Base-by-base conservation (phyloP, 2,797 vertebrate species). In the Halcyon smyrnensis region DNA sequence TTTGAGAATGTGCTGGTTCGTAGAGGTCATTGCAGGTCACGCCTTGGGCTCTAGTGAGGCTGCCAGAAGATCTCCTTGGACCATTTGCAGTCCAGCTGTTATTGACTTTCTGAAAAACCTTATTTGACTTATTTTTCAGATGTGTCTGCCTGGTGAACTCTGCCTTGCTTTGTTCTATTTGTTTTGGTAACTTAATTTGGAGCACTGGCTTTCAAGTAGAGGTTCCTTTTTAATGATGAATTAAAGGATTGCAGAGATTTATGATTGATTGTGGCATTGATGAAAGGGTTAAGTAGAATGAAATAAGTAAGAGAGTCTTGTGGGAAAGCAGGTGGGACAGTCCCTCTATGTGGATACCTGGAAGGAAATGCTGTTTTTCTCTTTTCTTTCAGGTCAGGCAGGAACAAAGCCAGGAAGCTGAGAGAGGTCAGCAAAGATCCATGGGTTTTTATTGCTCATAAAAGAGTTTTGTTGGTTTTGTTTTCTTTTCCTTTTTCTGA, bases 391-490 rank as follows among this genome's bases (percentile, higher is more conserved):
- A 71, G 34, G 41, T 80, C 76, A 74, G 74, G 21, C 39, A 68
- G 84, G 45, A 94, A 75, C 87, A 92, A 87, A 94, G 75, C 60
- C 89, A 94, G 93, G 91, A 95, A 95, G 41, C 48, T 68, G 64
- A 53, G 85, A 50, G 75, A 74, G 15, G 48, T 77, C 82, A 78
- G 60, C 25, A 81, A 82, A 87, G 57, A 65, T 67, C 73, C 2
- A 1, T 56, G 57, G 4, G 2, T 6, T 8, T 54, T 87, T 85
- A 34, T 85, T 70, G 57, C 45, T 93, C 71, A 67, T 50, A 28
- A 81, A 84, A 82, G 36, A 19, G 8, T 46, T 76, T 67, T 75
- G 45, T 36, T 84, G 24, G 2, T 45, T 6, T 83, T 81, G 30
- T 88, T 76, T 79, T n/a, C 4, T 53, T 63, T 54, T 37, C 28